Evolutionary conservation across 2,113 vertebrate species (phyloP).

Genomic region (Gopherus evgoodei): DNA sequence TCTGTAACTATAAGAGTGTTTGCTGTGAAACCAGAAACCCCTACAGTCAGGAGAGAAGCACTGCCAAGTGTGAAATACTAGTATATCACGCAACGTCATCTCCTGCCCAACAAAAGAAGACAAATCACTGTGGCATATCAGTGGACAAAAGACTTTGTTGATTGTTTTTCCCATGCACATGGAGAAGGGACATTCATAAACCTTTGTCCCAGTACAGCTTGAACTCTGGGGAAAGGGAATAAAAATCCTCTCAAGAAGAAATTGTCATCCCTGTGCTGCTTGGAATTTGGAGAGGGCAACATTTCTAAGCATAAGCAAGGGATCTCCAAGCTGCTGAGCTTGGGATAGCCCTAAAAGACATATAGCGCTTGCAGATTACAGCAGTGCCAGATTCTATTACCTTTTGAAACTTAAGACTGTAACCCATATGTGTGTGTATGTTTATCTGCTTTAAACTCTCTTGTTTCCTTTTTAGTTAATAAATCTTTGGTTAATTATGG

Average conservation of each 20-base stretch:
- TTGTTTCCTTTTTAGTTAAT: background rate
- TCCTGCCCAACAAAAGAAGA: background rate
- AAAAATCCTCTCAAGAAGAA: background rate
- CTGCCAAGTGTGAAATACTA: background rate
- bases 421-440: background rate
- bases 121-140: background rate
- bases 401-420: background rate
- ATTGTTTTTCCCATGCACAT: background rate
- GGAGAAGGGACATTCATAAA: background rate
- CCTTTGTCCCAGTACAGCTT: background rate
- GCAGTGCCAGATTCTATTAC: background rate
- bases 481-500: background rate
- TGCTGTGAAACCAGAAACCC: background rate
- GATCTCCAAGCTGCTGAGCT: background rate
- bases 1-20: background rate
- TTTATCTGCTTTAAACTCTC: background rate
- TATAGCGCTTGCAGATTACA: background rate
- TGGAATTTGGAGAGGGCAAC: background rate
- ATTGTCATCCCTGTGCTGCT: background rate
- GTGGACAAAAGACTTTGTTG: background rate
- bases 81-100: background rate
- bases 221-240: background rate
- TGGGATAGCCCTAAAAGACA: background rate
- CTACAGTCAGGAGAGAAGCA: background rate
- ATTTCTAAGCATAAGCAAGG: background rate